These are phyloP conservation scores for Petromus typicus DNA, from an alignment of 2,113 vertebrate species.

Conservation along the genomic window DNA sequence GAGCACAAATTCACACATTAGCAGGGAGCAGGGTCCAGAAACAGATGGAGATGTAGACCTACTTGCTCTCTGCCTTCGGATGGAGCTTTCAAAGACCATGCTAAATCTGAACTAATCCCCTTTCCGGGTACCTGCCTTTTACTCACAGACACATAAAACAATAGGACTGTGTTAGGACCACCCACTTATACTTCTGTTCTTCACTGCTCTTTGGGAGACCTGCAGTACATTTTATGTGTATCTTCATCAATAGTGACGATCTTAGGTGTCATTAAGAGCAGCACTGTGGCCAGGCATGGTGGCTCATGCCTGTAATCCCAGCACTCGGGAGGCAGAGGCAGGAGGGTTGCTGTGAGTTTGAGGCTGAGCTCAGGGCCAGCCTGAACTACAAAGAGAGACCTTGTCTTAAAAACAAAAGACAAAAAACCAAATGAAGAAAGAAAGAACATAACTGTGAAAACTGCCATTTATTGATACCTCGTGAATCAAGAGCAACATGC, in stretches of 20 bases:
- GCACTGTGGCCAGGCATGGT: not conserved
- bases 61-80: constrained; percentile 13
- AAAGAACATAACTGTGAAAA: not conserved
- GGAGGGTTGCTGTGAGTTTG: too few relatives aligned
- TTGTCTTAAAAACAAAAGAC: not conserved
- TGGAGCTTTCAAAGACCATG: not conserved
- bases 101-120: not conserved
- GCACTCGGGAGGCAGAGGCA: not conserved
- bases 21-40: not conserved
- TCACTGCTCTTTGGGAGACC: not conserved
- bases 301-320: not conserved
- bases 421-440: too few relatives aligned
- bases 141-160: not conserved
- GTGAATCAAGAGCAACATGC: not conserved
- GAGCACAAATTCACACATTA: not conserved
- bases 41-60: not conserved
- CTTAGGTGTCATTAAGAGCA: not conserved
- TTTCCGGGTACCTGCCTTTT: not conserved
- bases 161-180: not conserved
- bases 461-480: not conserved
- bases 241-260: not conserved
- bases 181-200: not conserved
- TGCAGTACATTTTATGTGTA: not conserved
- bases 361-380: not conserved
- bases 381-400: not conserved